A percentile compares a stretch with the other conserved stretches of the same genome.
Conservation (phyloP, 2,113 vertebrate genomes). For the Colinus virginianus region DNA sequence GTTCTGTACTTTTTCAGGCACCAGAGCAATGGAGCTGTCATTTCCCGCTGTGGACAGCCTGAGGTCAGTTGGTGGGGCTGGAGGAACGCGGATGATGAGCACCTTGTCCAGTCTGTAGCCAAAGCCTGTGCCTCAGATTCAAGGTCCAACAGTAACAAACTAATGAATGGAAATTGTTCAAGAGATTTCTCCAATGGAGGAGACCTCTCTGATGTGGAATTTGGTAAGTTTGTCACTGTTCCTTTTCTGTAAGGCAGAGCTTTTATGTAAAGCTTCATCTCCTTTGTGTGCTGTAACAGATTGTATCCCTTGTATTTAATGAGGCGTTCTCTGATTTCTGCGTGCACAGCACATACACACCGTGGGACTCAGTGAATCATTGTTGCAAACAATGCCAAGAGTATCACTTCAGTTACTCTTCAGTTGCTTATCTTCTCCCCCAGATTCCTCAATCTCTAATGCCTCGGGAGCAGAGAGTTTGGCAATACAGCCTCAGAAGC, state of each 20-base stretch:
- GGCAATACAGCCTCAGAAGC: constrained; percentile 89
- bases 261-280: not conserved
- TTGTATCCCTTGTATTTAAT: not conserved
- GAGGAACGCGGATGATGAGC: constrained; percentile 96
- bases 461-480: constrained; percentile 88
- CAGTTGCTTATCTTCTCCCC: not conserved
- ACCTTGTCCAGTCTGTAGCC: constrained; percentile 94
- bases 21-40: constrained; percentile 93
- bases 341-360: accelerated
- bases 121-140: constrained; percentile 92
- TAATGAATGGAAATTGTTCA: constrained; percentile 80
- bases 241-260: not conserved
- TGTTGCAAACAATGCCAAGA: not conserved
- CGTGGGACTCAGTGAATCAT: accelerated
- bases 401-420: not conserved
- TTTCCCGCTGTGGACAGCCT: constrained; percentile 95
- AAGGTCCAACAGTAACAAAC: constrained; percentile 76
- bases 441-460: constrained; percentile 92
- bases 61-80: constrained; percentile 99
- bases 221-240: constrained; percentile 78
- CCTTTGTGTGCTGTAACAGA: not conserved
- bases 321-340: not conserved
- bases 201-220: constrained; percentile 91
- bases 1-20: constrained; percentile 79
- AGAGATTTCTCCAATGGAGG: constrained; percentile 83